phyloP scores from a whole-genome alignment of 2,113 vertebrate genomes.

The Tragelaphus scriptus region DNA sequence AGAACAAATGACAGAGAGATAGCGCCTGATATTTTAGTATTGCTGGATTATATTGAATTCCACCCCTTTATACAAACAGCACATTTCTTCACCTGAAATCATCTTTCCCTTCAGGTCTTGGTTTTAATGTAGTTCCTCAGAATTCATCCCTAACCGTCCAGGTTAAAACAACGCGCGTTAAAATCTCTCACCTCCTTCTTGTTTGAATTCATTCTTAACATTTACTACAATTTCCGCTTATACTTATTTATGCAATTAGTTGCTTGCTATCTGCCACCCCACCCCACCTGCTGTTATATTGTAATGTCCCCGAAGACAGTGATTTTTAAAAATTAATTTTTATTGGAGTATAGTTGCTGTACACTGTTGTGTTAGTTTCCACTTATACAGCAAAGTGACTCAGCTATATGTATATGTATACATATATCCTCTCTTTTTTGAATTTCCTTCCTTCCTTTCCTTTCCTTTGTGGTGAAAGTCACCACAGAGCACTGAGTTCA shows the following conservation, averaged over 20 bases:
- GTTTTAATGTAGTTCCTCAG: neutral
- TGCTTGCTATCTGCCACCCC: neutral
- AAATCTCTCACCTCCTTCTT: neutral
- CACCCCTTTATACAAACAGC: neutral
- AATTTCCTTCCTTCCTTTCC: neutral
- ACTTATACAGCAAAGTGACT: neutral
- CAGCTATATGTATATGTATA: neutral
- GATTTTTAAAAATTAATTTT: neutral
- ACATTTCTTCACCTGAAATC: neutral
- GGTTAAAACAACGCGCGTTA: neutral
- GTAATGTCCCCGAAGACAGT: neutral
- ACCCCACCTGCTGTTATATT: accelerated
- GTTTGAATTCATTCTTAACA: neutral
- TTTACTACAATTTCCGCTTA: neutral
- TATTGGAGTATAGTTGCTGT: neutral
- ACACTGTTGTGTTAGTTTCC: neutral
- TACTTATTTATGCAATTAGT: neutral
- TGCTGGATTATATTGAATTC: neutral
- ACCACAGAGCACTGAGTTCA: neutral
- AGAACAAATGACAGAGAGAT: neutral
- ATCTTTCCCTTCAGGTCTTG: neutral
- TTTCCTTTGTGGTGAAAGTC: neutral
- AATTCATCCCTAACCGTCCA: neutral
- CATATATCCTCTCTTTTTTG: neutral
- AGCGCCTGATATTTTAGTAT: neutral